A percentile compares a stretch with the other conserved stretches of the same genome.
phyloP scores from a whole-genome alignment of 53 echinoderm and acorn worm species.

The Astropecten irregularis region DNA sequence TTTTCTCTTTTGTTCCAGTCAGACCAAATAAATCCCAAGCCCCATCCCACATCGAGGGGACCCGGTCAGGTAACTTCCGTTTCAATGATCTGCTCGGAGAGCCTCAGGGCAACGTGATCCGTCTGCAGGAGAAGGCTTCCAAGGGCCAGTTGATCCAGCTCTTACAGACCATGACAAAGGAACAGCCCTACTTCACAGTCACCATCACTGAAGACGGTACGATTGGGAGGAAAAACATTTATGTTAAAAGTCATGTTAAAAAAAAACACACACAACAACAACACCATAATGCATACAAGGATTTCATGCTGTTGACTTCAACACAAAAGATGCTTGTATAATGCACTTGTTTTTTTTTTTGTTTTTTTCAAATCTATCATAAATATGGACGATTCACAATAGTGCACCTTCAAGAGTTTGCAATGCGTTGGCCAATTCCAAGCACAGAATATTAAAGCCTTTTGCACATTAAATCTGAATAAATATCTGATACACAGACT shows the following conservation, averaged over 20 bases:
- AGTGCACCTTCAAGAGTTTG: no score
- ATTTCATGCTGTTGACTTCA: no score
- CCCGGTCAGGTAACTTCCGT: slow-evolving; percentile 66
- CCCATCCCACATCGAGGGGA: slow-evolving; percentile 73
- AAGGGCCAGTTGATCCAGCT: slow-evolving; percentile 76
- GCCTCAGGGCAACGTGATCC: slow-evolving; percentile 69
- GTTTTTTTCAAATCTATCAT: no score
- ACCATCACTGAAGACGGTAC: slow-evolving; percentile 79
- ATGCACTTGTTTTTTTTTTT: no score
- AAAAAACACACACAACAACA: no score
- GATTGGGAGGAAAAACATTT: slow-evolving; percentile 20
- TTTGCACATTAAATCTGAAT: no score
- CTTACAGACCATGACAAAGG: slow-evolving; percentile 68
- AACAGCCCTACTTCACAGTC: slow-evolving; percentile 80
- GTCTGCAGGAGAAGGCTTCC: slow-evolving; percentile 30
- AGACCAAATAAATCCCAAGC: neutral
- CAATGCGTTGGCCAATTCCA: no score
- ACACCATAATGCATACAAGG: no score
- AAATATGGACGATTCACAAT: no score
- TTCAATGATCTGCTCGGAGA: slow-evolving; percentile 79
- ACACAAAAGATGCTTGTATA: no score
- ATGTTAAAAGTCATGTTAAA: neutral
- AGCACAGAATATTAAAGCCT: no score
- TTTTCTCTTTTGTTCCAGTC: neutral
- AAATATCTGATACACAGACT: no score